A percentile compares a stretch with the other conserved stretches of the same genome.
phyloP scores from a whole-genome alignment of 2,113 vertebrate genomes.

The Pelmatolapia mariae region DNA sequence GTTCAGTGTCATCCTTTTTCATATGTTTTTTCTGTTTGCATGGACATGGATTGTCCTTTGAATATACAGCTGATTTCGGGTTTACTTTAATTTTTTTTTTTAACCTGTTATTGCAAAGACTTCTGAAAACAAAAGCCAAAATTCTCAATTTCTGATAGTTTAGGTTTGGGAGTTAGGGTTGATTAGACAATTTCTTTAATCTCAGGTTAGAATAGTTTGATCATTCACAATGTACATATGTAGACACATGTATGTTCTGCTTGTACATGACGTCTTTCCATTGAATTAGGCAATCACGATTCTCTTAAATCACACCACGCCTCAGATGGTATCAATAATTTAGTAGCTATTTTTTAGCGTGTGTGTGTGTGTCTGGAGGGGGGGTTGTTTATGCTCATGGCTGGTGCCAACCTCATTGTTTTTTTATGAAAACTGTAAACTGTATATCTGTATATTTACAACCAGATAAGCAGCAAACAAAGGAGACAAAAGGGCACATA shows the following conservation, averaged over 20 bases:
- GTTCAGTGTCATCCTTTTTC: neutral
- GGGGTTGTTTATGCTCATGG: constrained; percentile 56
- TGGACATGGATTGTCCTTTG: neutral
- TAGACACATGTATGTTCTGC: neutral
- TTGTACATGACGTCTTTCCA: neutral
- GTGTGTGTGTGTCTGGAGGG: neutral
- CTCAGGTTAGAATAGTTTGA: neutral
- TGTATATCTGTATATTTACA: constrained; percentile 58
- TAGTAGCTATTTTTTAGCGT: constrained; percentile 4
- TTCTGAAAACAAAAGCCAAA: neutral
- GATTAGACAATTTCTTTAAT: neutral
- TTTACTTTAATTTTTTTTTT: neutral
- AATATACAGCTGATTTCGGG: neutral
- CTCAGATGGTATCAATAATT: constrained; percentile 56
- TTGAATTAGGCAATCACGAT: neutral
- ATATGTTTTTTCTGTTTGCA: neutral
- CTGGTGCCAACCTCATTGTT: constrained; percentile 56
- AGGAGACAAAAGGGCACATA: neutral
- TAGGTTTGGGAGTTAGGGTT: neutral
- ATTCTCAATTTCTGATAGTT: neutral
- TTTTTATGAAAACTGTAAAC: constrained; percentile 67
- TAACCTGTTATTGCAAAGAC: neutral
- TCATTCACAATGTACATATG: neutral
- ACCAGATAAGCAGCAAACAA: constrained; percentile 31
- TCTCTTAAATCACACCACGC: neutral